Evolutionary conservation across 1,140 invertebrate species (phyloP), one percentile per base, ranked within the genome.

Genomic region (Acromyrmex charruanus): DNA sequence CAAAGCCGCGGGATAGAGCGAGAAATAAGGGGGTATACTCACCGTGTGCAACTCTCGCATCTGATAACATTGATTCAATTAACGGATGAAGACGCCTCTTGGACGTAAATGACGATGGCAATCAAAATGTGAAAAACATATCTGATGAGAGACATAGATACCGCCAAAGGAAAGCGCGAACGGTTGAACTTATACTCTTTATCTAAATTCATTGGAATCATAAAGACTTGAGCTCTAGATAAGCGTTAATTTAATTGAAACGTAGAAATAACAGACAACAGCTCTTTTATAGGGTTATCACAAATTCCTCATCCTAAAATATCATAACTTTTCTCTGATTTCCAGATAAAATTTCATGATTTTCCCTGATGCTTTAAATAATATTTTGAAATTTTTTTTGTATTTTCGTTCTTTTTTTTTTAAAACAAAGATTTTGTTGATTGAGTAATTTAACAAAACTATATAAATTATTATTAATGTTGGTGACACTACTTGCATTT

Each of bases 31-130:
- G 55, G 25, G 21, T 21, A 74, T 84, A 35, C 39, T 4, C 35
- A 14, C 39, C 25, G 68, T 10, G 39, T 16, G 0, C 21, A 28
- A 28, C 21, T 53, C 28, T 39, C 71, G 61, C 61, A 25, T 74
- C 39, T 25, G 39, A 66, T 44, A 35, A 84, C 69, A 75, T 28
- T 75, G 80, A 84, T 84, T 84, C 80, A 75, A 84, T 84, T 84
- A 84, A 55, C 39, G 55, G 25, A 84, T 74, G 80, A 84, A 84
- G 80, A 75, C 39, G 55, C 69, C 44, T 75, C 80, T 61, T 18
- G 55, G 66, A 81, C 31, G 79, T 71, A 55, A 66, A 81, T 51
- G 49, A 58, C 58, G 66, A 72, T 59, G 51, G 79, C 66, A 44
- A 81, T 81, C 25, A 28, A 81, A 72, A 58, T 31, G 66, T 18